phyloP scores from a whole-genome alignment of 2,797 vertebrate species.

The Emys orbicularis region DNA sequence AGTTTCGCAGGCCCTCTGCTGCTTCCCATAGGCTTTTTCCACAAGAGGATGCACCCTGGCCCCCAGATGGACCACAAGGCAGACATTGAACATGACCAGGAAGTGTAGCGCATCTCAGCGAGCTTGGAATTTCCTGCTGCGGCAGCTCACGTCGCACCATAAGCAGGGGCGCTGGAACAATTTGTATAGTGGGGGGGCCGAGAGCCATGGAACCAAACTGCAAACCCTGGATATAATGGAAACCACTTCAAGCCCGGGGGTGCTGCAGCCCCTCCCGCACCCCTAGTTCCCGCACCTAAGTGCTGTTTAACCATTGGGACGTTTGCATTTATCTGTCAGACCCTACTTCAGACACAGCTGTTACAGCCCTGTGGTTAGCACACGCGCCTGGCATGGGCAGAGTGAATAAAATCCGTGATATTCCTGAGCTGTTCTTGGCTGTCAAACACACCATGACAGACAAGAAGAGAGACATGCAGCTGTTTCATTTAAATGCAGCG shows the following conservation, averaged over 20 bases:
- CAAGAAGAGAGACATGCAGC: accelerated
- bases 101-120: background rate
- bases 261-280: too few species aligned
- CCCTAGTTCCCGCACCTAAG: too few species aligned
- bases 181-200: too few species aligned
- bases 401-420: accelerated
- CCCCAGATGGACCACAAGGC: background rate
- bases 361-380: background rate
- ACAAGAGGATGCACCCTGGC: background rate
- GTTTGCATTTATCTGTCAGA: background rate
- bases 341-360: accelerated
- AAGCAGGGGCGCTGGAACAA: too few species aligned
- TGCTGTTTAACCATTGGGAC: accelerated
- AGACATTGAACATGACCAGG: background rate
- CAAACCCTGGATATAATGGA: too few species aligned
- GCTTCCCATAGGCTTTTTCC: background rate
- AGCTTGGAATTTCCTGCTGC: background rate
- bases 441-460: background rate
- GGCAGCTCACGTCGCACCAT: background rate
- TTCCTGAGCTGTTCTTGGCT: accelerated
- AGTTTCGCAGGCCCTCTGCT: background rate
- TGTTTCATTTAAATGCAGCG: background rate
- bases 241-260: too few species aligned
- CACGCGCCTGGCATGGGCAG: background rate
- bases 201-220: too few species aligned